Evolutionary conservation across 2,113 vertebrate species (phyloP).

Genomic region (Mystacornis crossleyi): DNA sequence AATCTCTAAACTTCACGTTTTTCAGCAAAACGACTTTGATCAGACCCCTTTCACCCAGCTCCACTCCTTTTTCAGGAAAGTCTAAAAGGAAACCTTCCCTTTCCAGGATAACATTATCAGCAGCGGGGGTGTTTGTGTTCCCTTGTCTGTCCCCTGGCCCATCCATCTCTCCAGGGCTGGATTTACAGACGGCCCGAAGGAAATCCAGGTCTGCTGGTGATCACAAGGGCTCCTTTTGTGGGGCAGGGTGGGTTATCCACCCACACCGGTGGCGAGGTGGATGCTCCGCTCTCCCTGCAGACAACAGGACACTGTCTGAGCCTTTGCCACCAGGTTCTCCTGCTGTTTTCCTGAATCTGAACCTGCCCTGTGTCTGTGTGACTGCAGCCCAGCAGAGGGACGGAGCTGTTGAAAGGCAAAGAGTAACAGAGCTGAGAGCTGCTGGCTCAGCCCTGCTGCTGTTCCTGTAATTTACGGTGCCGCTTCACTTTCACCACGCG

Average conservation of each 20-base stretch:
- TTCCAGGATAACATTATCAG: not conserved
- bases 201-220: not conserved
- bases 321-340: not conserved
- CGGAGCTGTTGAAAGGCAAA: slow-evolving; percentile 21
- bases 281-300: not conserved
- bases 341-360: not conserved
- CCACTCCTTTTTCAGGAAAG: not conserved
- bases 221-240: not conserved
- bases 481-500: not conserved
- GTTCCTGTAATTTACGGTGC: not conserved
- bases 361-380: not conserved
- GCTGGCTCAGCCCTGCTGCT: not conserved
- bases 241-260: not conserved
- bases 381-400: not conserved
- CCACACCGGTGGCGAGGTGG: not conserved
- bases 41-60: not conserved
- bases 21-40: not conserved
- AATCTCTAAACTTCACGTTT: not conserved
- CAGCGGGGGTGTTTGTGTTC: not conserved
- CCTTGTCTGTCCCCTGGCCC: not conserved
- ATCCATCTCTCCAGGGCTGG: not conserved
- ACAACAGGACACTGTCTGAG: not conserved
- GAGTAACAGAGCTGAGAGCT: not conserved
- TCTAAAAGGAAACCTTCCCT: not conserved
- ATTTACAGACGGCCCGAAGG: not conserved